phyloP scores from a whole-genome alignment of 2,888 invertebrate genomes.

The Mylabris sibirica region DNA sequence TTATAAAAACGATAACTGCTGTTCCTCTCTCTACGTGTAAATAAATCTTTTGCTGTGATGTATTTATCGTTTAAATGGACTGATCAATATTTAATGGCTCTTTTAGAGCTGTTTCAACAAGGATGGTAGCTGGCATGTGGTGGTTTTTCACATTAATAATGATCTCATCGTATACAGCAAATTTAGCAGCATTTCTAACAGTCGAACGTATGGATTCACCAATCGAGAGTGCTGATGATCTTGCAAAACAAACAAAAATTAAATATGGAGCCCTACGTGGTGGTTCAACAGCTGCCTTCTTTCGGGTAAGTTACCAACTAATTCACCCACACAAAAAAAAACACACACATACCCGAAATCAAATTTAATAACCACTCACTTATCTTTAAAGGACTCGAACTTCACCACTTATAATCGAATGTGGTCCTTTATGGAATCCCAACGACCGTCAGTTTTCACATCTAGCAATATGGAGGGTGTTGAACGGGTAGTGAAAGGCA shows the following conservation, averaged over 20 bases:
- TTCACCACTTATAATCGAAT: constrained; percentile 93
- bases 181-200: constrained; percentile 92
- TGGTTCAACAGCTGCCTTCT: constrained; percentile 94
- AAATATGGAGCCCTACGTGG: constrained; percentile 94
- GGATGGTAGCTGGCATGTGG: constrained; percentile 92
- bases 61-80: background rate
- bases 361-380: background rate
- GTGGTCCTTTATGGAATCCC: constrained; percentile 95
- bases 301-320: constrained; percentile 70
- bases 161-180: constrained; percentile 96
- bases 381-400: constrained; percentile 80
- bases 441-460: constrained; percentile 87
- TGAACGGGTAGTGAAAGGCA: constrained; percentile 83
- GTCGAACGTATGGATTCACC: constrained; percentile 93
- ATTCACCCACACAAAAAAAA: too few species aligned
- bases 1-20: too few species aligned
- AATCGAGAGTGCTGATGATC: constrained; percentile 93
- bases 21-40: too few species aligned
- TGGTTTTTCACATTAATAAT: constrained; percentile 96
- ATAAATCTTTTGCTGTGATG: background rate
- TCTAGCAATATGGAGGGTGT: constrained; percentile 89
- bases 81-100: background rate
- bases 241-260: constrained; percentile 95
- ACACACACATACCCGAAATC: too few species aligned
- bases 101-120: constrained; percentile 82